Conservation (phyloP, 2,888 invertebrate genomes). For the Serrognathus titanus region DNA sequence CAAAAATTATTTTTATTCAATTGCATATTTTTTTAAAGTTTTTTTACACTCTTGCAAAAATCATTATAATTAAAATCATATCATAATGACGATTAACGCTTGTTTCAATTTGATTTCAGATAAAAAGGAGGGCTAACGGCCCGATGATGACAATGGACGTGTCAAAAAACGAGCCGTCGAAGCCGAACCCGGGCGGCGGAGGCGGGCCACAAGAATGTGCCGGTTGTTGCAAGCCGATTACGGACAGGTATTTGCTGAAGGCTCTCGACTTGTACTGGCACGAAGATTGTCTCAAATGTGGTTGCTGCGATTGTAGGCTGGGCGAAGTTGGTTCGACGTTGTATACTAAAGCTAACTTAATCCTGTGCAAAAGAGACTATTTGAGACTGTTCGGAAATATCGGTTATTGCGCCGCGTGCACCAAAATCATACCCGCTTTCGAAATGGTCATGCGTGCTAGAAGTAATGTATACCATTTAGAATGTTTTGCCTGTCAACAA, state of each 20-base stretch:
- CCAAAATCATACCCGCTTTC: conserved; percentile 96
- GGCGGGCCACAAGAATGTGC: conserved; percentile 75
- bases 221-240: conserved; percentile 91
- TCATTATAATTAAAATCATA: no score
- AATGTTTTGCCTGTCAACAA: conserved; percentile 97
- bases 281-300: conserved; percentile 96
- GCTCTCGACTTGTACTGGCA: conserved; percentile 95
- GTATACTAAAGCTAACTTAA: conserved; percentile 92
- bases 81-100: no score
- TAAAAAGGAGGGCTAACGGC: conserved; percentile 46
- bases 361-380: conserved; percentile 94
- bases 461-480: conserved; percentile 95
- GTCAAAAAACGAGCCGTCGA: conserved; percentile 66
- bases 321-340: conserved; percentile 95
- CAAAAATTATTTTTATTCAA: no score
- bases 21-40: no score
- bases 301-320: conserved; percentile 94
- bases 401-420: conserved; percentile 95
- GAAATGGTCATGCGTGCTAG: conserved; percentile 99
- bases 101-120: conserved; percentile 37
- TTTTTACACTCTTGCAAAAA: no score
- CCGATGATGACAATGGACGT: conserved; percentile 85
- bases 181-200: conserved; percentile 47
- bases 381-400: conserved; percentile 94
- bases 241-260: conserved; percentile 85